phyloP scores from a whole-genome alignment of 2,113 vertebrate genomes.

The Symphodus melops region DNA sequence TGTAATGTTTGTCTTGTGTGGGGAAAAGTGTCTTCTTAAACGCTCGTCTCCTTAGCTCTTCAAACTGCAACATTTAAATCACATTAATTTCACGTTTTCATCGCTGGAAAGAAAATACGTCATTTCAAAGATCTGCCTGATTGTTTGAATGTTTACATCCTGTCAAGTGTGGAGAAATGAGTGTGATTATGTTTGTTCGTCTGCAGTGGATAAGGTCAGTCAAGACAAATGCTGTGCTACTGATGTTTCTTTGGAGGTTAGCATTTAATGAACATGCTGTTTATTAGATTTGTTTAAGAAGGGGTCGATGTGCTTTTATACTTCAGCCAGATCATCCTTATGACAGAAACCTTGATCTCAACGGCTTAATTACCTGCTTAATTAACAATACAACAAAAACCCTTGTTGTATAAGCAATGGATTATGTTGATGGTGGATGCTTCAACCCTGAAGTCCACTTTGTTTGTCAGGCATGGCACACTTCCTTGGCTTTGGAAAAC shows the following conservation, averaged over 20 bases:
- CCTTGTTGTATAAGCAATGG: too few relatives aligned
- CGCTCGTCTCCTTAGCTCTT: slow-evolving; percentile 44
- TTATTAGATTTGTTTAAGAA: slow-evolving; percentile 18
- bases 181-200: slow-evolving; percentile 35
- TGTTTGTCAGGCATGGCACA: too few relatives aligned
- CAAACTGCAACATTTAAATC: slow-evolving; percentile 50
- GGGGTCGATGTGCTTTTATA: background rate
- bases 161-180: slow-evolving; percentile 32
- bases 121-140: slow-evolving; percentile 56
- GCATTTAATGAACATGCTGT: slow-evolving; percentile 13
- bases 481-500: too few relatives aligned
- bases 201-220: slow-evolving; percentile 30
- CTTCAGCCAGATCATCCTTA: too few relatives aligned
- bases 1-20: slow-evolving; percentile 45
- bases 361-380: too few relatives aligned
- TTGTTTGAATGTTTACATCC: slow-evolving; percentile 55
- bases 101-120: slow-evolving; percentile 58
- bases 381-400: too few relatives aligned
- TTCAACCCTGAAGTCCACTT: too few relatives aligned
- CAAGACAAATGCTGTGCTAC: slow-evolving; percentile 24
- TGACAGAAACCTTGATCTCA: too few relatives aligned
- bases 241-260: slow-evolving; percentile 29
- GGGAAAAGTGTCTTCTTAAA: slow-evolving; percentile 36
- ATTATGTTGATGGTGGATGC: background rate
- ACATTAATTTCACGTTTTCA: slow-evolving; percentile 53